phyloP scores from a whole-genome alignment of 64 coral and sea anemone genomes.

The Platygyra sinensis region DNA sequence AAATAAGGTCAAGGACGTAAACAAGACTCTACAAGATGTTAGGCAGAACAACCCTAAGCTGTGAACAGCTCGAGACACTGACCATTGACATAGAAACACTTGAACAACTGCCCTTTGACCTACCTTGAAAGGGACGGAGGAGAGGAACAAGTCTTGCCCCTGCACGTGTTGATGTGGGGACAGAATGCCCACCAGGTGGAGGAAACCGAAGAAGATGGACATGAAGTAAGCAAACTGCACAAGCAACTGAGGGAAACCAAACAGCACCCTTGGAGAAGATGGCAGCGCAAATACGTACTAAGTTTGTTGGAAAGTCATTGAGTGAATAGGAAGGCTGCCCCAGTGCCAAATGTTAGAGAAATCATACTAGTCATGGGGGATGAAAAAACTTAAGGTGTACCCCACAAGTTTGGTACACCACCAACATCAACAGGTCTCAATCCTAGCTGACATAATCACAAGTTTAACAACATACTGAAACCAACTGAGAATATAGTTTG shows the following conservation, averaged over 20 bases:
- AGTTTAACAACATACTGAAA: no score
- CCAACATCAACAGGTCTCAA: no score
- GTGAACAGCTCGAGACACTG: no score
- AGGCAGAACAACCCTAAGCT: no score
- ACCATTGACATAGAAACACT: no score
- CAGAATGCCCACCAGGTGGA: conserved; percentile 64
- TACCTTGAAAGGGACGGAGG: no score
- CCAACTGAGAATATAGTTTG: no score
- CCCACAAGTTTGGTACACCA: no score
- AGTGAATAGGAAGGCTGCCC: conserved; percentile 20
- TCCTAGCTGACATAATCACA: no score
- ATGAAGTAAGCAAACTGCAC: conserved; percentile 33
- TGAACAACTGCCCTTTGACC: conserved; percentile 12
- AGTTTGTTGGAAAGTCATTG: conserved; percentile 43
- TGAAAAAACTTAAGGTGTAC: conserved; percentile 24
- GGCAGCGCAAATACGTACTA: conserved; percentile 30
- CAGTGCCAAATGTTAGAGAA: conserved; percentile 58
- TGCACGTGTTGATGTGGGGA: conserved; percentile 72
- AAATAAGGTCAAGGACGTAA: no score
- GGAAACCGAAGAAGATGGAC: conserved; percentile 42
- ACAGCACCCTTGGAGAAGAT: conserved; percentile 26
- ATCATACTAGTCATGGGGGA: conserved; percentile 45
- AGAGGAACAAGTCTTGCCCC: background rate
- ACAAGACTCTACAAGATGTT: no score
- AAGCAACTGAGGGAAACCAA: background rate